phyloP scores from a whole-genome alignment of 2,888 invertebrate genomes.

The Cephus spinipes region DNA sequence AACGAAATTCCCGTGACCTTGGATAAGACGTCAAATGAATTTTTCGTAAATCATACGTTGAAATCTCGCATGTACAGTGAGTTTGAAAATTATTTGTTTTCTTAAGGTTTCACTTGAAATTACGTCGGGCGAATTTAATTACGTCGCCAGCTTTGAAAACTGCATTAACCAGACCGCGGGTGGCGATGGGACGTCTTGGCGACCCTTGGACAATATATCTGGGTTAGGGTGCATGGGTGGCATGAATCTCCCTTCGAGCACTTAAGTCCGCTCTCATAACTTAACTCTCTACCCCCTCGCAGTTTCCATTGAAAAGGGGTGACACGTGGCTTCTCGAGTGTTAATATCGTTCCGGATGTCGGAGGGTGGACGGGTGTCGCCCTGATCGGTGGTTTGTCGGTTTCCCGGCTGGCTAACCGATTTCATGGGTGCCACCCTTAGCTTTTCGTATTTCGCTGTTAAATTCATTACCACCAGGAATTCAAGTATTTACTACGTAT shows the following conservation, averaged over 20 bases:
- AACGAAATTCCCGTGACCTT: neutral
- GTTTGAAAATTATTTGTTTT: neutral
- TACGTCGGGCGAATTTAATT: neutral
- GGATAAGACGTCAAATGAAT: neutral
- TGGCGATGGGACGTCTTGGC: neutral
- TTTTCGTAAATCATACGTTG: neutral
- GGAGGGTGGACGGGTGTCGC: neutral
- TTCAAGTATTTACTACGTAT: neutral
- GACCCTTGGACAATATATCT: neutral
- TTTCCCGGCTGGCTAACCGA: neutral
- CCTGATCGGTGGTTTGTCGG: neutral
- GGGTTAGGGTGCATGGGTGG: neutral
- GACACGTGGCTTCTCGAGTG: slow-evolving; percentile 40
- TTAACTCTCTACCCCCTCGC: neutral
- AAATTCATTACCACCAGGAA: neutral
- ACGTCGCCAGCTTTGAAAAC: neutral
- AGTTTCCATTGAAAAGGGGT: slow-evolving; percentile 10
- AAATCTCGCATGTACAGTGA: neutral
- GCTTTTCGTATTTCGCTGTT: neutral
- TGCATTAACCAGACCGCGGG: neutral
- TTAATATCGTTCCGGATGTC: slow-evolving; percentile 31
- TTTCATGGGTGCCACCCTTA: neutral
- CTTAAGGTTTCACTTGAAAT: neutral
- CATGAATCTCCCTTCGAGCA: neutral
- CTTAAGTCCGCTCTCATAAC: neutral